Evolutionary conservation across 2,113 vertebrate species (phyloP), one percentile per base, ranked within the genome.

Genomic region (Melierax canorus): DNA sequence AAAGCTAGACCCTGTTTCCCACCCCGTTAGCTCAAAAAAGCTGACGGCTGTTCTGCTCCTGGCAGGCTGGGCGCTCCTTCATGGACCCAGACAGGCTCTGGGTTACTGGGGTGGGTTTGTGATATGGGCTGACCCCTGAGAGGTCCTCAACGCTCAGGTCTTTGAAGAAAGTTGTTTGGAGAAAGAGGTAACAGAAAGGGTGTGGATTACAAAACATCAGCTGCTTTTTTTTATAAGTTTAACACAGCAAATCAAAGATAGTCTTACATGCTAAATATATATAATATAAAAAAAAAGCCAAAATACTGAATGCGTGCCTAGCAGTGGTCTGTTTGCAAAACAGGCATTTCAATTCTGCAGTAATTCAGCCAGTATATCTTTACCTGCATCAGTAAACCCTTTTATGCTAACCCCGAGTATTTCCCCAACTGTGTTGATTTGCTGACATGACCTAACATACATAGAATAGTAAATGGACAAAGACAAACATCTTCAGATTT

Each of bases 51-150:
- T 9, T 29, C 29, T 50, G 39, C 12, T 39, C n/a, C 64, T 7
- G 26, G 21, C 27, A 30, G 21, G 5, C 27, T 18, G 38, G 32
- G 68, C 26, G 43, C 60, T 51, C 51, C 68, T 22, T 14, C 51
- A 26, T 2, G 2, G 16, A 12, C 24, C 38, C 4, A 2, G 26
- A 22, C 8, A 4, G 41, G 9, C 16, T 8, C 17, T 5, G n/a
- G 43, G 43, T 76, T 3, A 12, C 15, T 0, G 9, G 13, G 15
- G 59, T 6, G 19, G 41, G 36, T 24, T 9, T 4, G 3, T 10
- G 50, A 4, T 6, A 27, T 0, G 12, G 32, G 30, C 50, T 39
- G 43, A 46, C 7, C n/a, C 53, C 46, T 1, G 12, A 39, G 71
- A 23, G 53, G 38, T 29, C 64, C 58, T 36, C 72, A 50, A 6